phyloP scores from a whole-genome alignment of 2,113 vertebrate genomes.

The Syrrhaptes paradoxus region DNA sequence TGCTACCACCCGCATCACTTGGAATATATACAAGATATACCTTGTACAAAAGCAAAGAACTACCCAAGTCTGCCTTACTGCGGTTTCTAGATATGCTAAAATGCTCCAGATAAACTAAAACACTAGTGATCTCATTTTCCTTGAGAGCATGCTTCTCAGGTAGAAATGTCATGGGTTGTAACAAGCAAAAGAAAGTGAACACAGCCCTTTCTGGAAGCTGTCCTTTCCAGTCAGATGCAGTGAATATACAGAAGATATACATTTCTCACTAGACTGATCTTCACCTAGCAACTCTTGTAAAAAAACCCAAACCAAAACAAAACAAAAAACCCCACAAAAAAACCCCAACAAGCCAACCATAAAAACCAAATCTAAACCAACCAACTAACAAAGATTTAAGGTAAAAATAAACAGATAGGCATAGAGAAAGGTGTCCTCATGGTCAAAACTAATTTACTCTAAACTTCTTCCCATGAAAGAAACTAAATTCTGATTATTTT shows the following conservation, averaged over 20 bases:
- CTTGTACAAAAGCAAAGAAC: not conserved
- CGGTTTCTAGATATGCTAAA: not conserved
- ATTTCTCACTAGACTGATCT: not conserved
- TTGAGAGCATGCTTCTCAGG: not conserved
- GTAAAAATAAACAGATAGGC: not conserved
- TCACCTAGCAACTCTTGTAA: not conserved
- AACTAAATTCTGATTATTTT: not conserved
- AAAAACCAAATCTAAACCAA: not conserved
- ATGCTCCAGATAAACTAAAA: not conserved
- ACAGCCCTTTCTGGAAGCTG: not conserved
- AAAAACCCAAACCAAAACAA: no score
- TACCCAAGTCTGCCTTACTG: not conserved
- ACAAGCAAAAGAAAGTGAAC: not conserved
- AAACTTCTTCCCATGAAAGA: not conserved
- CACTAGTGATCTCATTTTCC: not conserved
- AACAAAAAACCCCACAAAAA: not conserved
- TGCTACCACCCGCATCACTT: not conserved
- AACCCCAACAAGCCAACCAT: not conserved
- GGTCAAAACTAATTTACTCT: not conserved
- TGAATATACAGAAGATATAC: not conserved
- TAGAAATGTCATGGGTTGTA: not conserved
- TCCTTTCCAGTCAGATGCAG: not conserved
- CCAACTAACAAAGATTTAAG: not conserved
- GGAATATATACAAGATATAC: not conserved
- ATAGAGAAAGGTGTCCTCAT: not conserved